phyloP scores from a whole-genome alignment of 2,888 invertebrate genomes.

The Yponomeuta cagnagella region DNA sequence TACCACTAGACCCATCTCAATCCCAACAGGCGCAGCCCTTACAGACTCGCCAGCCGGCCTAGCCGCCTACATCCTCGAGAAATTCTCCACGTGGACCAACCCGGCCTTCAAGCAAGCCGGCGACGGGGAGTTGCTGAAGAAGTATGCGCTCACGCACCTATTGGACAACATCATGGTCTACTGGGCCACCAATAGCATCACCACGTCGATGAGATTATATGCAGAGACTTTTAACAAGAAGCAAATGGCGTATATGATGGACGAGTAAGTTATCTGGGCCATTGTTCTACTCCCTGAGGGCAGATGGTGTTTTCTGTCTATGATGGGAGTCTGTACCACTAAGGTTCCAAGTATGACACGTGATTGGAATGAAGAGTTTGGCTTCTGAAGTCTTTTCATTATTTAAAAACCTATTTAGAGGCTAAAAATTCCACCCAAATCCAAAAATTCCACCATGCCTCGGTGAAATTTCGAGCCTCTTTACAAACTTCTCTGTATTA shows the following conservation, averaged over 20 bases:
- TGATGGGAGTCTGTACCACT: no score
- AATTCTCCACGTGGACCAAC: constrained; percentile 84
- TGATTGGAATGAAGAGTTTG: no score
- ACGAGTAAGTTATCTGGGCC: constrained; percentile 40
- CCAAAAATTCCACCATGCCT: no score
- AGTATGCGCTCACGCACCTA: constrained; percentile 52
- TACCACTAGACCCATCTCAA: no score
- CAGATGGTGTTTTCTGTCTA: neutral
- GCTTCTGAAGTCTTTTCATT: no score
- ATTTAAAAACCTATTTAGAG: no score
- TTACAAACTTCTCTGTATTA: no score
- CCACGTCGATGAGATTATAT: constrained; percentile 73
- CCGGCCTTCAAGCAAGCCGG: constrained; percentile 57
- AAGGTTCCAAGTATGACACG: no score
- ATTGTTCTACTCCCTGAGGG: no score
- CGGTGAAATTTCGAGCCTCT: no score
- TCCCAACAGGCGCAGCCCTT: constrained; percentile 77
- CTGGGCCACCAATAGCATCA: constrained; percentile 67
- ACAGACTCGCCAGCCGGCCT: constrained; percentile 89
- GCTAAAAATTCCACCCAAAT: no score
- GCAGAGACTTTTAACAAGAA: constrained; percentile 69
- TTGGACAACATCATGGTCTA: constrained; percentile 75
- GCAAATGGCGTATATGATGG: constrained; percentile 33
- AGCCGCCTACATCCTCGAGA: constrained; percentile 93
- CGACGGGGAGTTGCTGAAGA: constrained; percentile 79